Evolutionary conservation across 2,113 vertebrate genomes (phyloP), one percentile per base, ranked within the genome.

Genomic region (Leucosticte australis): DNA sequence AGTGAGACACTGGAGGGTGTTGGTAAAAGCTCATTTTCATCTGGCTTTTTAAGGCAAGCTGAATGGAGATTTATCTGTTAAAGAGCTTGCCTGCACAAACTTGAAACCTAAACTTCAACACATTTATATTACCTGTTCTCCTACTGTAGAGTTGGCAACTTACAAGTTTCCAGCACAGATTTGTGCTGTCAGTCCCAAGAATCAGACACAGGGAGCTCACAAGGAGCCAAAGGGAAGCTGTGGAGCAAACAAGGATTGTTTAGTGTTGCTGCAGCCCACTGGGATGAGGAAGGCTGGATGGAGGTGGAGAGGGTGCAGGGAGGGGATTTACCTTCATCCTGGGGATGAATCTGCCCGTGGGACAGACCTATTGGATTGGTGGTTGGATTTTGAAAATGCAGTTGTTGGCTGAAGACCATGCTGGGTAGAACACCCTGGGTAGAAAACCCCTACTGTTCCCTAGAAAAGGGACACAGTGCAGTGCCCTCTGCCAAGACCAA

Each of bases 51-150:
- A 59, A 88, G 50, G 49, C n/a, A 57, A 84, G n/a, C 31, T 78
- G 71, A 77, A 76, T 53, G 37, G 44, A 75, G 44, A 63, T 78
- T 53, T 78, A 55, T 86, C 73, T 93, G 39, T 70, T 92, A 39
- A 63, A 33, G 39, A 67, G 9, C 11, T 84, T 80, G 60, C 50
- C 71, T 73, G 56, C 59, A 59, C 46, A 52, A 87, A 78, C 81
- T 82, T 64, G 56, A 92, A 92, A 24, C 10, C 53, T 67, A 62
- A 73, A n/a, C 67, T 83, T 86, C 71, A 68, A 15, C 3, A 1
- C 49, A 78, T 26, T 39, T 50, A 21, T 21, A 7, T 57, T 91
- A 59, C 64, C 64, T 46, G 33, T 53, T 91, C 42, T 37, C 26
- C 42, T 49, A 19, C 39, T 81, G 68, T 56, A 70, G 19, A 81